phyloP scores from a whole-genome alignment of 2,113 vertebrate species.

The Chitala chitala region DNA sequence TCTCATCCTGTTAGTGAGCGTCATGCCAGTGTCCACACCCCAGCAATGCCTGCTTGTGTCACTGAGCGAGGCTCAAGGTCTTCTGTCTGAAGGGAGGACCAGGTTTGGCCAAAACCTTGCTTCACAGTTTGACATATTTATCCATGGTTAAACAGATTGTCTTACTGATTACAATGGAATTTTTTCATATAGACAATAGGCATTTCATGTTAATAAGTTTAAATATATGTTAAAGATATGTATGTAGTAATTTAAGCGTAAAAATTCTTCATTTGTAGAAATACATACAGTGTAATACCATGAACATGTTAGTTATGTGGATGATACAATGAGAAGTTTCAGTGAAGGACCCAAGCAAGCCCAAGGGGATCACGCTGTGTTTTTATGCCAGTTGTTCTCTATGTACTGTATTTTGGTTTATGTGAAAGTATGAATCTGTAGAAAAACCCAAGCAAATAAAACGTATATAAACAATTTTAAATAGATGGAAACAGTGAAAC shows the following conservation, averaged over 20 bases:
- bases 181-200: neutral
- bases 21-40: neutral
- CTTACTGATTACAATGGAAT: neutral
- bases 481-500: too few species aligned
- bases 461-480: too few species aligned
- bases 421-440: neutral
- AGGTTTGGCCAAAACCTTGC: neutral
- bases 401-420: conserved; percentile 3
- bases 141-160: neutral
- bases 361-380: conserved; percentile 2
- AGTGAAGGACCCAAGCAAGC: conserved; percentile 12
- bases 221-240: neutral
- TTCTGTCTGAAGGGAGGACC: neutral
- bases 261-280: neutral
- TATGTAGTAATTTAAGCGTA: neutral
- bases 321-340: neutral
- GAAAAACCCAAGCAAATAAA: too few species aligned
- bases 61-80: conserved; percentile 19
- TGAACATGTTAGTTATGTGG: neutral
- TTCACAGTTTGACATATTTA: too few species aligned
- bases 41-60: conserved; percentile 48
- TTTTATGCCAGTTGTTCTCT: neutral
- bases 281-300: neutral
- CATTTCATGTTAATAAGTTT: neutral
- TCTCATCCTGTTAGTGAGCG: too few species aligned